A percentile compares a stretch with the other conserved stretches of the same genome.
These are phyloP conservation scores for Tenebrio molitor DNA, from an alignment of 1,140 invertebrate species.

Conservation along the genomic window DNA sequence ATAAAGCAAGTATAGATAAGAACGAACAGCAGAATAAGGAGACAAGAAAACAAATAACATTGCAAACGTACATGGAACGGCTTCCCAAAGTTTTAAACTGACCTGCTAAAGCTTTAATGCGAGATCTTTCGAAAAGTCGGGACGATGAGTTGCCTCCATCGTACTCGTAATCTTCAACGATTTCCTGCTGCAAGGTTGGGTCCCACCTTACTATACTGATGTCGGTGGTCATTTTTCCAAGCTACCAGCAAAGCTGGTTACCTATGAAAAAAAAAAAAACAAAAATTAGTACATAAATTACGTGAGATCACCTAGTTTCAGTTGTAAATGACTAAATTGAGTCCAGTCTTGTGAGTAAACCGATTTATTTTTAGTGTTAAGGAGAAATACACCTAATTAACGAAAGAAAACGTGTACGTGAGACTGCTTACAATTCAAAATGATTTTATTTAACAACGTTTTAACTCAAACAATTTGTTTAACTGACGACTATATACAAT, in stretches of 20 bases:
- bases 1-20: constrained; percentile 29
- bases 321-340: too few relatives aligned
- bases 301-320: too few relatives aligned
- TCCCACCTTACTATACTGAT: constrained; percentile 97
- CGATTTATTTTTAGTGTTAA: constrained; percentile 5
- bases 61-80: not conserved
- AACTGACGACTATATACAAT: too few relatives aligned
- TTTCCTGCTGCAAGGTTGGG: constrained; percentile 88
- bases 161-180: constrained; percentile 97
- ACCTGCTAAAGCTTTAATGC: constrained; percentile 99
- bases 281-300: too few relatives aligned
- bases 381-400: too few relatives aligned
- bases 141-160: constrained; percentile 99
- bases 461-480: too few relatives aligned
- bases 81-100: constrained; percentile 58
- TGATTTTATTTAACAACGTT: too few relatives aligned
- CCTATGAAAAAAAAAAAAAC: constrained; percentile 52
- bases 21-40: not conserved
- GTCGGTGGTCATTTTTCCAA: constrained; percentile 90
- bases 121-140: constrained; percentile 97
- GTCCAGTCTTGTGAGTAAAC: not conserved
- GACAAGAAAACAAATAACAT: not conserved
- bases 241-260: constrained; percentile 58
- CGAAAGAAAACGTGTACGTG: too few relatives aligned
- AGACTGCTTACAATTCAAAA: too few relatives aligned